Percentiles rank a stretch among this genome's conserved stretches.
phyloP scores from a whole-genome alignment of 2,797 vertebrate species.

The Ceryle rudis region DNA sequence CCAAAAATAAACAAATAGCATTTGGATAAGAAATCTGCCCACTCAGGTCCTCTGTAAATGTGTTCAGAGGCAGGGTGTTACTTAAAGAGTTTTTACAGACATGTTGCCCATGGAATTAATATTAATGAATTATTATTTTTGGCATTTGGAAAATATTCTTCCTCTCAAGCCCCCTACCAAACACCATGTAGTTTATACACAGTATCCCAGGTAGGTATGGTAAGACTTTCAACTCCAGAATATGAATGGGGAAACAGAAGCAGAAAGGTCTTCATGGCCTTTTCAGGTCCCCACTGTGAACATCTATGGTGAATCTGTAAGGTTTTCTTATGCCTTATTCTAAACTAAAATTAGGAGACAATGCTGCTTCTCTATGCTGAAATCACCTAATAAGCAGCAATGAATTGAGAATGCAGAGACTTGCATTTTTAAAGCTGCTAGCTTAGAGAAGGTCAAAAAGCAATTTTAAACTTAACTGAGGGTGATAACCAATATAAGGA shows the following conservation, averaged over 20 bases:
- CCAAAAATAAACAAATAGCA: neutral
- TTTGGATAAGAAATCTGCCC: neutral
- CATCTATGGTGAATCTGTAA: neutral
- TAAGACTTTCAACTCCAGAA: neutral
- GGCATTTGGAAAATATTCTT: neutral
- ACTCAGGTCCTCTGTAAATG: neutral
- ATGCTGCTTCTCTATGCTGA: neutral
- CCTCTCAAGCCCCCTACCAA: neutral
- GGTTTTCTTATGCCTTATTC: neutral
- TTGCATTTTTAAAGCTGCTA: neutral
- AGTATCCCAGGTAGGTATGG: neutral
- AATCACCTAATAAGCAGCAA: neutral
- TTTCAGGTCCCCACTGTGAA: neutral
- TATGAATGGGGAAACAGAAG: neutral
- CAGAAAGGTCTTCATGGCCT: neutral
- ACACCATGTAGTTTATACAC: neutral
- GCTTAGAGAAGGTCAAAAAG: slow-evolving; percentile 46
- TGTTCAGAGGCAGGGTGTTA: neutral
- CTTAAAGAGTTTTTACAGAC: neutral
- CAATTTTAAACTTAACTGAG: slow-evolving; percentile 55
- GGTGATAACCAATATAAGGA: slow-evolving; percentile 41
- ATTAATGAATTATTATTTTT: neutral
- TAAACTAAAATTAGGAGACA: neutral
- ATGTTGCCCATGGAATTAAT: neutral
- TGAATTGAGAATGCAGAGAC: neutral